Percentiles rank a stretch among this genome's conserved stretches.
These are phyloP conservation scores for Galleria mellonella DNA, from an alignment of 1,140 invertebrate genomes.

Conservation along the genomic window DNA sequence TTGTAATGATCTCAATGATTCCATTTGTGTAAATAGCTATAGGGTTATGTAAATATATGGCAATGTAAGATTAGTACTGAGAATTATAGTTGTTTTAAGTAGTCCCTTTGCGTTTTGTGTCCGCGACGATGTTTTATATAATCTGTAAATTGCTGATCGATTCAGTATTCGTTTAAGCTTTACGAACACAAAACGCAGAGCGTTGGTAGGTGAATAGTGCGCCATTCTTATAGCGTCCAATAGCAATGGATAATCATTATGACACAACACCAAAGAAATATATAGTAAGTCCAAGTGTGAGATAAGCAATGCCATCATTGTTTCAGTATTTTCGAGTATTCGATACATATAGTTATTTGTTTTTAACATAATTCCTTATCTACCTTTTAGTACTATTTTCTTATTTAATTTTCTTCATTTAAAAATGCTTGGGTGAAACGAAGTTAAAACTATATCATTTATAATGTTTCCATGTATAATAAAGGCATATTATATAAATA, in stretches of 20 bases:
- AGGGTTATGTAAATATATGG: constrained; percentile 44
- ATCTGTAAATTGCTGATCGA: constrained; percentile 6
- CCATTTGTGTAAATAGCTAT: constrained; percentile 66
- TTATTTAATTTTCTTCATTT: too few species aligned
- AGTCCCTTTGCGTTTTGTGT: constrained; percentile 1
- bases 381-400: too few species aligned
- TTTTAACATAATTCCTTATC: constrained; percentile 7
- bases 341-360: constrained; percentile 36
- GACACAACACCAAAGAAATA: constrained; percentile 71
- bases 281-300: constrained; percentile 45
- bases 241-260: constrained; percentile 45
- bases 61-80: constrained; percentile 22
- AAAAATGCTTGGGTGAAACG: too few species aligned
- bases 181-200: constrained; percentile 15
- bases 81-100: constrained; percentile 12
- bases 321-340: constrained; percentile 69
- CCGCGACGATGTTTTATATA: neutral
- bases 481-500: too few species aligned
- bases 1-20: constrained; percentile 72
- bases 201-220: constrained; percentile 25
- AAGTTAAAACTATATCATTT: too few species aligned
- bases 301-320: constrained; percentile 52
- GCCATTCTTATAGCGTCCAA: constrained; percentile 63
- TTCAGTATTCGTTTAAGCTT: constrained; percentile 6
- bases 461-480: too few species aligned